A percentile compares a stretch with the other conserved stretches of the same genome.
These are phyloP conservation scores for Acronicta alni DNA, from an alignment of 2,888 invertebrate species.

Conservation along the genomic window DNA sequence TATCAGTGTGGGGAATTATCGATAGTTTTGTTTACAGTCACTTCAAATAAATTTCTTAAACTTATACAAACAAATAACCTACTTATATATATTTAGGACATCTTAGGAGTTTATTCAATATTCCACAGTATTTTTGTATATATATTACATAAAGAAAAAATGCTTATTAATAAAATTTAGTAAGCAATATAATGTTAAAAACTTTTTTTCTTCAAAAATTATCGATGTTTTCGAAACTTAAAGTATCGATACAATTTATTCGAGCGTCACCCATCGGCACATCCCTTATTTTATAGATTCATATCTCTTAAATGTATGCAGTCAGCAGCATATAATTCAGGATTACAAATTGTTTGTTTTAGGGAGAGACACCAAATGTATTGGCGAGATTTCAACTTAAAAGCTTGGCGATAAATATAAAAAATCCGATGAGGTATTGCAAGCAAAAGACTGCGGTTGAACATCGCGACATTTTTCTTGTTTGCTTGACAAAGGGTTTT, in stretches of 20 bases:
- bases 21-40: conserved; percentile 52
- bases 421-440: conserved; percentile 79
- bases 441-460: conserved; percentile 71
- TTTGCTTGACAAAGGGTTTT: conserved; percentile 78
- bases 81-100: too few species aligned
- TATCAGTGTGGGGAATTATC: conserved; percentile 77
- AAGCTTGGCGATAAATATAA: conserved; percentile 86
- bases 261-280: conserved; percentile 56
- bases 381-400: conserved; percentile 87
- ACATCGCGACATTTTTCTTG: conserved; percentile 73
- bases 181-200: not conserved
- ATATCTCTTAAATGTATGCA: conserved; percentile 89
- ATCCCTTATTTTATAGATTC: conserved; percentile 84
- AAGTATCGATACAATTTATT: conserved; percentile 28
- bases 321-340: conserved; percentile 89
- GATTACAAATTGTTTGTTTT: conserved; percentile 89
- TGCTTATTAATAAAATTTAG: not conserved
- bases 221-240: not conserved
- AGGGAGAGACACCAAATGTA: conserved; percentile 86
- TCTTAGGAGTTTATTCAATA: not conserved
- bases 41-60: too few species aligned
- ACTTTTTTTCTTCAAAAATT: not conserved
- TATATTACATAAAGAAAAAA: not conserved
- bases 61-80: not conserved
- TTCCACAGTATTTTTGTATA: not conserved